Conservation (phyloP, 2,113 vertebrate species). For the Poecilia latipinna region DNA sequence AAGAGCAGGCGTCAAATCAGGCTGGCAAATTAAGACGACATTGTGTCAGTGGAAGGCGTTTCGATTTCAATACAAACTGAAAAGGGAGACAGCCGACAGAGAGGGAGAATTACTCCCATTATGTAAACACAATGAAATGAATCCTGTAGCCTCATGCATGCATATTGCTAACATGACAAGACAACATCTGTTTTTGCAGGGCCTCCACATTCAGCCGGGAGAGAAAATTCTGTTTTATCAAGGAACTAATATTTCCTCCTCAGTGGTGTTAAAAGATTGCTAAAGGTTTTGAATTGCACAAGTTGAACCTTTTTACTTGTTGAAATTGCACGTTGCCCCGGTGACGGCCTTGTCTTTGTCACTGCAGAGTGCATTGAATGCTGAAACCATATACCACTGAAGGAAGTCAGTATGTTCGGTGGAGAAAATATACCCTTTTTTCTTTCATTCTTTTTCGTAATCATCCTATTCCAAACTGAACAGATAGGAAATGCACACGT, state of each 20-base stretch:
- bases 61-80: slow-evolving; percentile 79
- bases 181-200: slow-evolving; percentile 82
- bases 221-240: slow-evolving; percentile 68
- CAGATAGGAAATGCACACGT: slow-evolving; percentile 42
- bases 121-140: slow-evolving; percentile 71
- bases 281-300: slow-evolving; percentile 51
- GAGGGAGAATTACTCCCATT: slow-evolving; percentile 56
- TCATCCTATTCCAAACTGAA: slow-evolving; percentile 38
- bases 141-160: slow-evolving; percentile 71
- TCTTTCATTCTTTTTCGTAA: slow-evolving; percentile 41
- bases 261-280: slow-evolving; percentile 32
- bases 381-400: slow-evolving; percentile 49
- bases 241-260: slow-evolving; percentile 73
- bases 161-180: slow-evolving; percentile 81
- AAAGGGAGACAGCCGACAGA: slow-evolving; percentile 66
- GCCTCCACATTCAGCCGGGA: slow-evolving; percentile 72
- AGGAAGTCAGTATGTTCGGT: slow-evolving; percentile 48
- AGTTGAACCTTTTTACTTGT: slow-evolving; percentile 51
- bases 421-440: slow-evolving; percentile 42
- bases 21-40: slow-evolving; percentile 77
- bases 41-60: slow-evolving; percentile 60
- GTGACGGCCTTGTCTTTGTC: slow-evolving; percentile 67
- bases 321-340: slow-evolving; percentile 57
- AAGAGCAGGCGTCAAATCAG: slow-evolving; percentile 74
- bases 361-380: slow-evolving; percentile 54